A percentile compares a stretch with the other conserved stretches of the same genome.
phyloP scores from a whole-genome alignment of 2,888 invertebrate genomes.

The Fragum sueziense region DNA sequence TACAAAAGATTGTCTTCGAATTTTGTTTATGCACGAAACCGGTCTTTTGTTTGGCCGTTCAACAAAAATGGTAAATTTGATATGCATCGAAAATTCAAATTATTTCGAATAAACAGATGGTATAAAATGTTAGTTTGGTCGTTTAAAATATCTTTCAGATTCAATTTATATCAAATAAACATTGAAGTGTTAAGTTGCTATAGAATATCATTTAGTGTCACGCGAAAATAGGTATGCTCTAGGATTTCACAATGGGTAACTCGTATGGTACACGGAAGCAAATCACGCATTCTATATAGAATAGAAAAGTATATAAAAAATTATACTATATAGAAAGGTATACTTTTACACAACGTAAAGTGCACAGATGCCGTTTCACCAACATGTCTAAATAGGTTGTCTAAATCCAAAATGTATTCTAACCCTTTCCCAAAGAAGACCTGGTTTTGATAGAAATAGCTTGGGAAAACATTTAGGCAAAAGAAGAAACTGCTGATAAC shows the following conservation, averaged over 20 bases:
- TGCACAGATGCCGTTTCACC: too few relatives aligned
- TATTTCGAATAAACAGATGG: constrained; percentile 59
- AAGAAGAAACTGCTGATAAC: too few relatives aligned
- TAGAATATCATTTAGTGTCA: constrained; percentile 12
- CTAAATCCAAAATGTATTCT: too few relatives aligned
- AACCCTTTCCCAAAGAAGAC: too few relatives aligned
- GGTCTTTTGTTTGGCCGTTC: constrained; percentile 47
- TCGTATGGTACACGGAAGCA: not conserved
- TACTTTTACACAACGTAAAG: too few relatives aligned
- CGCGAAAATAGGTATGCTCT: not conserved
- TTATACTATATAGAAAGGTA: too few relatives aligned
- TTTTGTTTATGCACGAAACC: constrained; percentile 62
- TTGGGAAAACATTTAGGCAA: too few relatives aligned
- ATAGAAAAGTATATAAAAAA: too few relatives aligned
- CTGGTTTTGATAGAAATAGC: too few relatives aligned
- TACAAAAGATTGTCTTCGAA: constrained; percentile 54
- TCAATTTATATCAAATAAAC: constrained; percentile 59
- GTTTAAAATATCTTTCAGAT: constrained; percentile 50
- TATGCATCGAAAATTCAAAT: constrained; percentile 60
- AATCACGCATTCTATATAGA: too few relatives aligned
- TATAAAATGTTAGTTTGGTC: constrained; percentile 48
- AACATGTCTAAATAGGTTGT: too few relatives aligned
- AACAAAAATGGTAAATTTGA: constrained; percentile 55
- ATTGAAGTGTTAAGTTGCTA: constrained; percentile 51
- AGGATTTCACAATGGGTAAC: not conserved